Base-by-base conservation (phyloP, 2,888 invertebrate genomes). In the Muschampia plurimacula region DNA sequence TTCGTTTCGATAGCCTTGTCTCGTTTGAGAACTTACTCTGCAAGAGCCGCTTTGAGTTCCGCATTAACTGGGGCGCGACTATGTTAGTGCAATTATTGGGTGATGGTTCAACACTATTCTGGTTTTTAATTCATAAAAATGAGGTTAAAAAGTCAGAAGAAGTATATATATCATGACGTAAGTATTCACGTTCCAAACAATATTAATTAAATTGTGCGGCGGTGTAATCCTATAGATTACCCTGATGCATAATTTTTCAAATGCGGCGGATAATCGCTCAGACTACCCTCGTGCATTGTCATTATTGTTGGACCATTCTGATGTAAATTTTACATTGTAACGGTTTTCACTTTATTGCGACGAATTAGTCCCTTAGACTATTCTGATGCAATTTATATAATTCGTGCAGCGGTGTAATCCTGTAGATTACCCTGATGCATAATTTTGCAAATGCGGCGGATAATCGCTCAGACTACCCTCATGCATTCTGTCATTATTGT, bases 321-420 rank as follows among this genome's bases (percentile, higher is more conserved):
- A 52, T n/a, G 52, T 52, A 12, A 52, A 15, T 7, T 52, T 52
- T 52, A n/a, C 52, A 52, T 3, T 52, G 5, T 15, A 52, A n/a
- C n/a, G 52, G 52, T 22, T 22, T 52, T 52, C 52, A 52, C 15
- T 52, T 52, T 15, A 52, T n/a, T 52, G 15, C 52, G 52, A 15
- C 52, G 15, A 52, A 52, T 52, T 52, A 52, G 52, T 52, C n/a
- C n/a, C 15, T n/a, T 15, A 52, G 52, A 52, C 52, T 52, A 52
- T 52, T 52, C 15, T 52, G 6, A n/a, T 52, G 52, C 52, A 52
- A 52, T 52, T 52, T 15, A 52, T 4, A 4, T 2, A 32, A 22
- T 22, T 22, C 1, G 22, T 49, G 49, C 49, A n/a, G 49, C n/a
- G 49, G 49, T n/a, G n/a, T 13, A 49, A n/a, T 6, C 49, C 49